A percentile compares a stretch with the other conserved stretches of the same genome.
Conservation (phyloP, 2,797 vertebrate genomes). For the Siniperca undulata region DNA sequence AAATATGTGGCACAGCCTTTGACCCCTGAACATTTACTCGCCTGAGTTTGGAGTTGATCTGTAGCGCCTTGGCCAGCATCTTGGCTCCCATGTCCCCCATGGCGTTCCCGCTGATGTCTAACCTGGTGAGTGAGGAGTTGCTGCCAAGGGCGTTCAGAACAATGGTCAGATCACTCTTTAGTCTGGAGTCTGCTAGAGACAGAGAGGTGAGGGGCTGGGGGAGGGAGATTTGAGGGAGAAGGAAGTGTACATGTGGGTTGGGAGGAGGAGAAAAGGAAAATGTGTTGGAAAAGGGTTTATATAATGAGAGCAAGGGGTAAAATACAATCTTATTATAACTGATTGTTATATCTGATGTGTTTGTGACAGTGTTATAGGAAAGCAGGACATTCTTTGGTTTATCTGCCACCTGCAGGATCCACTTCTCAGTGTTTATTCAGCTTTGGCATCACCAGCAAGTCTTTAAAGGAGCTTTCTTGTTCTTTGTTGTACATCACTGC, state of each 20-base stretch:
- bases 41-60: constrained; percentile 99
- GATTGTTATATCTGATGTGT: background rate
- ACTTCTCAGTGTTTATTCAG: constrained; percentile 11
- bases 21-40: constrained; percentile 53
- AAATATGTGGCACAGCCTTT: too few relatives aligned
- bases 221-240: background rate
- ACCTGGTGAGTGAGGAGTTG: constrained; percentile 94
- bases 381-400: background rate
- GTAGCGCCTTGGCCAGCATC: constrained; percentile 97
- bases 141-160: constrained; percentile 96
- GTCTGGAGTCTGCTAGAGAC: constrained; percentile 95
- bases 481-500: background rate
- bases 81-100: constrained; percentile 99
- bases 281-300: constrained; percentile 9
- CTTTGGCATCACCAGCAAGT: background rate
- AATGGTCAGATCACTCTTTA: constrained; percentile 95
- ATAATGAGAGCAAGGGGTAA: background rate
- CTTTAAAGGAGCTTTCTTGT: constrained; percentile 8
- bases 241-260: background rate
- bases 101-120: constrained; percentile 96
- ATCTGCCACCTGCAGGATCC: constrained; percentile 15
- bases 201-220: constrained; percentile 93
- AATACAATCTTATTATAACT: background rate
- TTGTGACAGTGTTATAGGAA: background rate
- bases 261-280: background rate